A percentile compares a stretch with the other conserved stretches of the same genome.
phyloP scores from a whole-genome alignment of 2,888 invertebrate genomes.

The Liposcelis brunnea region DNA sequence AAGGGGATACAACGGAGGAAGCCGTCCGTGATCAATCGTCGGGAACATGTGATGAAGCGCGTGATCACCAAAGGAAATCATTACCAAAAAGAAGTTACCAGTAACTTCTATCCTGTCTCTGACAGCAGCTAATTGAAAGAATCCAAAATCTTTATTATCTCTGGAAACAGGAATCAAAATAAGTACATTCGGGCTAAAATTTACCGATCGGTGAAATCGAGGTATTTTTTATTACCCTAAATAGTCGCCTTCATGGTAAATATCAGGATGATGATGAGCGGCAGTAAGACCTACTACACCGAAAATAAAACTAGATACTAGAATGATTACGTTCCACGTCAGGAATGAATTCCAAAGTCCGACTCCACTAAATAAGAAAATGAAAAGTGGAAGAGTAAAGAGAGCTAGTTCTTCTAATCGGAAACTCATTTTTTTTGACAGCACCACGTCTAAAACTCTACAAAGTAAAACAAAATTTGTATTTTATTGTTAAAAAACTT shows the following conservation, averaged over 20 bases:
- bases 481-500: not conserved
- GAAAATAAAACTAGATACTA: conserved; percentile 41
- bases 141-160: conserved; percentile 49
- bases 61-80: conserved; percentile 64
- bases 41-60: conserved; percentile 66
- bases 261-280: conserved; percentile 62
- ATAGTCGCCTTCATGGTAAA: conserved; percentile 62
- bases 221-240: conserved; percentile 33
- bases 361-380: conserved; percentile 14
- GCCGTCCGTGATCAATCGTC: conserved; percentile 55
- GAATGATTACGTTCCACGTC: conserved; percentile 37
- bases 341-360: conserved; percentile 24
- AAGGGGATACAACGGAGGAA: conserved; percentile 45
- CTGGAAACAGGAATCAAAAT: conserved; percentile 18
- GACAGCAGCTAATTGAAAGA: conserved; percentile 55
- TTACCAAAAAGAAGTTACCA: conserved; percentile 43
- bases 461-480: not conserved
- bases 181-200: conserved; percentile 10
- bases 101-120: conserved; percentile 51
- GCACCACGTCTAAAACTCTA: not conserved
- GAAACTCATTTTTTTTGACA: conserved; percentile 10
- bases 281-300: conserved; percentile 48
- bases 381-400: conserved; percentile 13
- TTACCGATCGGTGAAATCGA: too few species aligned
- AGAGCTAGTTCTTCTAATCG: conserved; percentile 18